Base-by-base conservation (phyloP, 35 echinoderm and acorn worm species). In the Lytechinus pictus region DNA sequence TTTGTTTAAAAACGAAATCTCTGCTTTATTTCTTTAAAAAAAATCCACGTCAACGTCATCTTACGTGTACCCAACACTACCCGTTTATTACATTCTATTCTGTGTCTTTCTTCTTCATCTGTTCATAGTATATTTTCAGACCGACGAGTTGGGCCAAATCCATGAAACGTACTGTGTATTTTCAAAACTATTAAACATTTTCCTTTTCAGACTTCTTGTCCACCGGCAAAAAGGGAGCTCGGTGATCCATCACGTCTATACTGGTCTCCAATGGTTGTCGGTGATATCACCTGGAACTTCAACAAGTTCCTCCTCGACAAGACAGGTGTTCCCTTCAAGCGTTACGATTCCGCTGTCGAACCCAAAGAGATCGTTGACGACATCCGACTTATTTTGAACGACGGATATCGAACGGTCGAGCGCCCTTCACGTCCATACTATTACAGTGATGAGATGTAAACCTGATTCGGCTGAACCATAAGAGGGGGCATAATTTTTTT, bases 271-370 rank as follows among this genome's bases (percentile, higher is more conserved):
- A 96, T 99, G 27, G 95, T 72, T 51, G 96, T 66, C 54, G 87
- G 94, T 53, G 98, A 99, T 60, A 95, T 99, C 96, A 99, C 98
- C 10, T 99, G 98, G 98, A 99, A 99, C 86, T 99, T 99, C 86
- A 96, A 97, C 88, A 99, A 99, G 95, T 99, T 99, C 66, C 96
- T 99, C 13, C 94, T 99, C 87, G 95, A 94, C 55, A 52, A 87
- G 27, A 57, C 96, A 27, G 98, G 98, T 27, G 79, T 94, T 27
- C 98, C 98, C 1, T 96, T 92, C 86, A 99, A 99, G 96, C 87
- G 96, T 14, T 99, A 97, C 19, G 98, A 99, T 52, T 96, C 97
- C 2, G 33, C 24, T 10, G 96, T 98, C 24, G 86, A 54, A 19
- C 97, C 97, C 1, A 10, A 60, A 3, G 10, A 90, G 88, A 28